Base-by-base conservation (phyloP, 2,797 vertebrate genomes). In the Eupleurogrammus muticus region DNA sequence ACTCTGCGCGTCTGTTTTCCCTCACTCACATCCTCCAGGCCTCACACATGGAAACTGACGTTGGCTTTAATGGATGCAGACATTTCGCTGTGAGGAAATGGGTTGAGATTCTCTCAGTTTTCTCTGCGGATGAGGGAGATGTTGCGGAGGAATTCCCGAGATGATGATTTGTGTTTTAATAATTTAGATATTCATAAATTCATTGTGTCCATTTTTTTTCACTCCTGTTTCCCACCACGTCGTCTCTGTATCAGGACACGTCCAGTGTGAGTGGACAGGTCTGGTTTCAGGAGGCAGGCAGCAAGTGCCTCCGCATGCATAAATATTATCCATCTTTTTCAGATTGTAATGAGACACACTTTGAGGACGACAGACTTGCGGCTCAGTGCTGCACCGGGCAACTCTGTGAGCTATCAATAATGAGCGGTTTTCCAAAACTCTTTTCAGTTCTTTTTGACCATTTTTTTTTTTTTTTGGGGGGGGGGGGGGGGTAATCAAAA, bases 71-170 rank as follows among this genome's bases (percentile, higher is more conserved):
- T 66, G 46, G 57, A 50, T 79, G 66, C 36, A 32, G 54, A 77
- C 57, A 52, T 84, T 54, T 71, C 63, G 67, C 70, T 81, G 50
- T 32, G 47, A 82, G 84, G 82, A 86, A 77, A 82, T 87, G 73
- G 69, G 62, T 78, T 75, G 67, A 77, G 72, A 66, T 69, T 70
- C 20, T 21, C 28, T 49, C 21, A 8, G 71, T 79, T 82, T 84
- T 52, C 61, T 63, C 69, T 47, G 52, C 19, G 51, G 42, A 64
- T 5, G 44, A 38, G 40, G 60, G 11, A 10, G 68, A 71, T 62
- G 75, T 75, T 75, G 38, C 75, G 24, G 21, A n/a, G 72, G 64
- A 60, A 42, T 81, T 66, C 79, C 48, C 52, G 19, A 56, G 51
- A 74, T 70, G 53, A 32, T 68, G 49, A 73, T 78, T 55, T 61